Evolutionary conservation across 2,888 invertebrate genomes (phyloP).

Genomic region (Phragmatobia fuliginosa): DNA sequence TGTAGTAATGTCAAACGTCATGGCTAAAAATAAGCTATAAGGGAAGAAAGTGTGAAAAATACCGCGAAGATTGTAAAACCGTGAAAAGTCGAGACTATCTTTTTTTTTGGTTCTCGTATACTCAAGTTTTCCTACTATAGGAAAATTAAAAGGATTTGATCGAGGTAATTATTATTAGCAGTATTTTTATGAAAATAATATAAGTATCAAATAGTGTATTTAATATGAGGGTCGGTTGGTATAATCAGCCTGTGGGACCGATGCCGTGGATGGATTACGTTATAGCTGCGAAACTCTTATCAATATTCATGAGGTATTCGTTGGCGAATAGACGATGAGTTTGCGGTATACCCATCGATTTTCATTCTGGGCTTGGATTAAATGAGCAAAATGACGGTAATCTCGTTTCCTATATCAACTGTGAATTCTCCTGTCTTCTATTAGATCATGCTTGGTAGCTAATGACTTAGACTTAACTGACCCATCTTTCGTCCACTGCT

Average conservation of each 20-base stretch:
- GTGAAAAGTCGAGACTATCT: no score
- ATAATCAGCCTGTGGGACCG: conserved; percentile 68
- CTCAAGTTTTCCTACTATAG: no score
- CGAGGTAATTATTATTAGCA: neutral
- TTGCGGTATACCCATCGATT: conserved; percentile 44
- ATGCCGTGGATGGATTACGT: conserved; percentile 69
- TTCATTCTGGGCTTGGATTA: conserved; percentile 22
- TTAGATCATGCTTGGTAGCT: no score
- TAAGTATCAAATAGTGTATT: conserved; percentile 35
- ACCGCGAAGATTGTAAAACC: neutral
- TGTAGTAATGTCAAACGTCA: no score
- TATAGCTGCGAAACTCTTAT: conserved; percentile 72
- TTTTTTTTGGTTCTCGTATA: no score
- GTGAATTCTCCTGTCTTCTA: neutral
- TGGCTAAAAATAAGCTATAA: no score
- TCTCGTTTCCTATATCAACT: neutral
- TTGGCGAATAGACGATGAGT: conserved; percentile 77
- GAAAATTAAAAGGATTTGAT: no score
- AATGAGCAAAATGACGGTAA: neutral
- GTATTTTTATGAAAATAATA: conserved; percentile 37
- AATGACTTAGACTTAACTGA: no score
- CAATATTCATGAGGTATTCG: conserved; percentile 77
- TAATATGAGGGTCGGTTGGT: conserved; percentile 57
- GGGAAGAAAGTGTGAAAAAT: neutral
- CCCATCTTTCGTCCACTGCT: no score